A percentile compares a stretch with the other conserved stretches of the same genome.
Conservation (phyloP, 2,113 vertebrate species). For the Entomyzon cyanotis region DNA sequence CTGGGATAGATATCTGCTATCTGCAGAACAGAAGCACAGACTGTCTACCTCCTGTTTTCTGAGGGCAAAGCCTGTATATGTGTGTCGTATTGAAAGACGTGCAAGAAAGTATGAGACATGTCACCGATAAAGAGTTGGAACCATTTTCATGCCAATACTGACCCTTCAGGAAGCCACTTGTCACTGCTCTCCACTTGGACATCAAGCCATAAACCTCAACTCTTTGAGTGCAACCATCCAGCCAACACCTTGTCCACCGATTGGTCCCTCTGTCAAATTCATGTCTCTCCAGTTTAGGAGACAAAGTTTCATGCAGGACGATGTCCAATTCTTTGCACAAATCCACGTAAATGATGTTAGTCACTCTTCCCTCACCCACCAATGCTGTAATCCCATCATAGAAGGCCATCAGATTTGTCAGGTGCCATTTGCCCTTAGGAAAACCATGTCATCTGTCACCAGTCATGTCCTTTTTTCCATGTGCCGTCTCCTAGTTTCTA, state of each 20-base stretch:
- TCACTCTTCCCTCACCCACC: background rate
- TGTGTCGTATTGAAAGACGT: background rate
- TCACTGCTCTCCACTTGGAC: background rate
- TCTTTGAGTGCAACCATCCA: background rate
- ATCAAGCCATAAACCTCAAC: background rate
- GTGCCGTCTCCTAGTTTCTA: background rate
- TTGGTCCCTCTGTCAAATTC: background rate
- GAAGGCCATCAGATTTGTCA: background rate
- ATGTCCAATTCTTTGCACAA: background rate
- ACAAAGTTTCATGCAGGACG: background rate
- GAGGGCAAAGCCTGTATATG: background rate
- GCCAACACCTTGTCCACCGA: fast-evolving
- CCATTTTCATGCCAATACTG: fast-evolving
- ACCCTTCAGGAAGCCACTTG: background rate
- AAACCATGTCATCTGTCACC: background rate
- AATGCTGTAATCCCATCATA: background rate
- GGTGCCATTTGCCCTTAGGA: background rate
- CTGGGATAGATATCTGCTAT: background rate
- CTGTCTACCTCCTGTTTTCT: background rate
- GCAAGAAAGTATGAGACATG: background rate
- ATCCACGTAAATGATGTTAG: background rate
- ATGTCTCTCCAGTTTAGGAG: background rate
- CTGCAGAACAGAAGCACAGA: background rate
- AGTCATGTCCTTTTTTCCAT: background rate
- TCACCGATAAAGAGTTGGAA: fast-evolving